A percentile compares a stretch with the other conserved stretches of the same genome.
Conservation (phyloP, 2,888 invertebrate genomes). For the Phragmatobia fuliginosa region DNA sequence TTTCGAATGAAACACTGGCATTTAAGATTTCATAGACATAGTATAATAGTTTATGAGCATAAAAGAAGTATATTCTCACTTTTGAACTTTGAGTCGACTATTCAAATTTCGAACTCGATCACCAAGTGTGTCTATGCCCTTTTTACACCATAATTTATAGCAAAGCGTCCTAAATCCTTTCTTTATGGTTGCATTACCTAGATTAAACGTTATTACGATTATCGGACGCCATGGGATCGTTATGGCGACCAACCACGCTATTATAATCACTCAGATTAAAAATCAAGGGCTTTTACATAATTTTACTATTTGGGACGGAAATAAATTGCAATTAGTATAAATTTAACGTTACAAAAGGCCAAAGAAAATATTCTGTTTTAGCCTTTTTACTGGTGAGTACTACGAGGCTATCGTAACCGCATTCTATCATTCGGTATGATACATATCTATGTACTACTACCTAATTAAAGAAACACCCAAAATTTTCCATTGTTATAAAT, state of each 20-base stretch:
- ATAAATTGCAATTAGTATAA: slow-evolving; percentile 7
- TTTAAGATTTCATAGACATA: background rate
- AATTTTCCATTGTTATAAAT: background rate
- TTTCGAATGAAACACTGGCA: background rate
- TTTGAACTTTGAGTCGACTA: background rate
- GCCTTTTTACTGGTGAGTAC: background rate
- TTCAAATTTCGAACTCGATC: background rate
- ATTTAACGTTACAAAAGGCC: background rate
- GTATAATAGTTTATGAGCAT: background rate
- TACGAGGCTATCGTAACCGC: background rate
- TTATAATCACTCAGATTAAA: slow-evolving; percentile 16
- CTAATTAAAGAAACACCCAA: background rate
- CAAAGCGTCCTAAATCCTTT: slow-evolving; percentile 45
- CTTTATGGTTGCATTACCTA: slow-evolving; percentile 51
- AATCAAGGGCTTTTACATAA: slow-evolving; percentile 4
- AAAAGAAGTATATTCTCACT: too few relatives aligned
- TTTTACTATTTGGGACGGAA: slow-evolving; percentile 1
- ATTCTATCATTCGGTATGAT: background rate
- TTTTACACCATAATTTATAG: background rate
- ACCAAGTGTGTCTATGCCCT: background rate
- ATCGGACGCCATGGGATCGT: slow-evolving; percentile 46
- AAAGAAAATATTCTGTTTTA: background rate
- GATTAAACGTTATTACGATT: slow-evolving; percentile 50
- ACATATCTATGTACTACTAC: background rate
- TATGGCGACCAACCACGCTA: slow-evolving; percentile 36